A percentile compares a stretch with the other conserved stretches of the same genome.
Conservation (phyloP, 1,140 invertebrate species). For the Drosophila sucinea region DNA sequence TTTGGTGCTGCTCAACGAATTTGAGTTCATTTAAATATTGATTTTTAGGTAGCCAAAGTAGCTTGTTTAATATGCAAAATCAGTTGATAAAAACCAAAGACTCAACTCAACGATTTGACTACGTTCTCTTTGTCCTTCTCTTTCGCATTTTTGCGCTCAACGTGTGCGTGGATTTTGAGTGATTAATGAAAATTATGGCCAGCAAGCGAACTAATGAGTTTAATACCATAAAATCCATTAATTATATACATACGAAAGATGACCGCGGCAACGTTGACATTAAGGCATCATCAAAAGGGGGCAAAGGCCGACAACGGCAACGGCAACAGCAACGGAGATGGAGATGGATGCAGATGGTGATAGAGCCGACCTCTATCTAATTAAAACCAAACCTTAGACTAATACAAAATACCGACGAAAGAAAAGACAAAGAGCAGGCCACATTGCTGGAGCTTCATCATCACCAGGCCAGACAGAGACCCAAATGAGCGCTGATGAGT, state of each 20-base stretch:
- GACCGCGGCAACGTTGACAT: slow-evolving; percentile 57
- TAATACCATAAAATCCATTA: slow-evolving; percentile 74
- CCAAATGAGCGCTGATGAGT: slow-evolving; percentile 79
- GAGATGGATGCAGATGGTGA: slow-evolving; percentile 1
- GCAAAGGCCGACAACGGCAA: not conserved
- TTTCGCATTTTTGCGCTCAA: slow-evolving; percentile 14
- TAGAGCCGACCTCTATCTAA: slow-evolving; percentile 68
- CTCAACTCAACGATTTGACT: slow-evolving; percentile 32
- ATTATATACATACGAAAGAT: slow-evolving; percentile 48
- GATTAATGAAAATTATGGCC: slow-evolving; percentile 80
- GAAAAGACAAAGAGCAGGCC: slow-evolving; percentile 45
- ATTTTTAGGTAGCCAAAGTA: slow-evolving; percentile 60
- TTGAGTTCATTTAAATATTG: slow-evolving; percentile 61
- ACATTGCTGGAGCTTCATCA: slow-evolving; percentile 59
- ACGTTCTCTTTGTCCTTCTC: slow-evolving; percentile 33
- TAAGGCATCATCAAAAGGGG: slow-evolving; percentile 47
- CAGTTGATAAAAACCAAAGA: slow-evolving; percentile 51
- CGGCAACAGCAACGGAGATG: not conserved
- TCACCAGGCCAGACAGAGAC: slow-evolving; percentile 28
- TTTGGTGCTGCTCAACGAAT: slow-evolving; percentile 43
- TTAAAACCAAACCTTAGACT: slow-evolving; percentile 67
- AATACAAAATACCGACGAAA: slow-evolving; percentile 55
- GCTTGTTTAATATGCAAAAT: slow-evolving; percentile 67
- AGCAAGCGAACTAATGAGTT: slow-evolving; percentile 80
- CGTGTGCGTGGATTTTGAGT: slow-evolving; percentile 67